phyloP scores from a whole-genome alignment of 2,113 vertebrate species.

The Uropsilus gracilis region DNA sequence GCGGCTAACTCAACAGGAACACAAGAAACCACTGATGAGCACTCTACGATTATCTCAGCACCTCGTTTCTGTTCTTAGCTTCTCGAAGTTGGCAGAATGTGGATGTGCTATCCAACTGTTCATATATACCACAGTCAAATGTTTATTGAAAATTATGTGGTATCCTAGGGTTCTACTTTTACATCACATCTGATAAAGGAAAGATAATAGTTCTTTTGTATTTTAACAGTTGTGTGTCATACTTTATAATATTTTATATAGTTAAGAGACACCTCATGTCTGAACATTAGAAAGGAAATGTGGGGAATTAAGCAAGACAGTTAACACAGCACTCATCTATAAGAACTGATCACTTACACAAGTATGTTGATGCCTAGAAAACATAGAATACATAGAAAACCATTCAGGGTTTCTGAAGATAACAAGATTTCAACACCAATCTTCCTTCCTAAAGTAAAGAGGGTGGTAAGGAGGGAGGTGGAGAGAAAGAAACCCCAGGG shows the following conservation, averaged over 20 bases:
- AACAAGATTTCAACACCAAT: no score
- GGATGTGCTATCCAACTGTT: conserved; percentile 55
- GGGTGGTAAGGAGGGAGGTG: no score
- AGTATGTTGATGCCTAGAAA: not conserved
- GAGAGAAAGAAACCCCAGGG: not conserved
- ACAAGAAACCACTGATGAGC: conserved; percentile 42
- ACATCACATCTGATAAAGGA: conserved; percentile 63
- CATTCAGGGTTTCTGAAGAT: not conserved
- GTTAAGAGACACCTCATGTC: not conserved
- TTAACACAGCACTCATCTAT: not conserved
- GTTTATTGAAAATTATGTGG: conserved; percentile 74
- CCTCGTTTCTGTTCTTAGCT: conserved; percentile 41
- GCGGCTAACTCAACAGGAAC: conserved; percentile 31
- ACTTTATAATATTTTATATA: conserved; percentile 11
- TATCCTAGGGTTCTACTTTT: conserved; percentile 14
- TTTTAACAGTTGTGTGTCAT: not conserved
- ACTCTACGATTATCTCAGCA: not conserved
- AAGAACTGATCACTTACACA: not conserved
- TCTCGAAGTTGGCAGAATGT: conserved; percentile 54
- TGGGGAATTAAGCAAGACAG: conserved; percentile 39
- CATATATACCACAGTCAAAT: conserved; percentile 18
- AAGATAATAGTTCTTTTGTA: not conserved
- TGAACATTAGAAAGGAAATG: not conserved
- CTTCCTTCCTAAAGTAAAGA: not conserved
- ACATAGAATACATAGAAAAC: not conserved